These are phyloP conservation scores for Venturia canescens DNA, from an alignment of 1,140 invertebrate genomes.

Conservation along the genomic window DNA sequence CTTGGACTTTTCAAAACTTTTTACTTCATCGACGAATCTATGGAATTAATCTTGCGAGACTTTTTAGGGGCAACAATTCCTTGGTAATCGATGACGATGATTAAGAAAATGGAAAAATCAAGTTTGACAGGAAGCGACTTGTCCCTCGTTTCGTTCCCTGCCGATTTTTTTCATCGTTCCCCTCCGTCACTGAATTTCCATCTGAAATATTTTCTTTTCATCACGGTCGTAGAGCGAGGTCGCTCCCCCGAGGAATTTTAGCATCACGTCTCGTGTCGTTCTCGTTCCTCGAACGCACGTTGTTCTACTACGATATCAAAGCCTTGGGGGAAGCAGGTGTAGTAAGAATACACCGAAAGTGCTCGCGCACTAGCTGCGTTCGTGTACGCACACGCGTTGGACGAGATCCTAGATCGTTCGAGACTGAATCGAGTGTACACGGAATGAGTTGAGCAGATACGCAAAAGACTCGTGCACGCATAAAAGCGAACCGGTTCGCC, in stretches of 20 bases:
- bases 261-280: slow-evolving; percentile 22
- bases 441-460: neutral
- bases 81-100: no score
- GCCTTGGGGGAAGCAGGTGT: slow-evolving; percentile 34
- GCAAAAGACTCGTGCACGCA: neutral
- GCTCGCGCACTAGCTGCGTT: slow-evolving; percentile 10
- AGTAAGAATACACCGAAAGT: neutral
- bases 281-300: slow-evolving; percentile 13
- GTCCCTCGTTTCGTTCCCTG: neutral
- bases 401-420: slow-evolving; percentile 35
- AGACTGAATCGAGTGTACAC: neutral
- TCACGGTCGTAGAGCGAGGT: neutral
- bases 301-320: slow-evolving; percentile 6
- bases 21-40: no score
- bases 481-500: slow-evolving; percentile 19
- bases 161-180: neutral
- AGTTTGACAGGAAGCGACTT: neutral
- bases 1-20: no score
- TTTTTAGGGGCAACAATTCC: no score
- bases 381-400: slow-evolving; percentile 12
- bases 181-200: neutral
- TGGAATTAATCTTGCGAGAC: no score
- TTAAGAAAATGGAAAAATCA: no score
- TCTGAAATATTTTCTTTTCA: neutral
- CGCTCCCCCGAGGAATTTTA: slow-evolving; percentile 28